Evolutionary conservation across 1,140 invertebrate genomes (phyloP).

Genomic region (Drosophila obscura): DNA sequence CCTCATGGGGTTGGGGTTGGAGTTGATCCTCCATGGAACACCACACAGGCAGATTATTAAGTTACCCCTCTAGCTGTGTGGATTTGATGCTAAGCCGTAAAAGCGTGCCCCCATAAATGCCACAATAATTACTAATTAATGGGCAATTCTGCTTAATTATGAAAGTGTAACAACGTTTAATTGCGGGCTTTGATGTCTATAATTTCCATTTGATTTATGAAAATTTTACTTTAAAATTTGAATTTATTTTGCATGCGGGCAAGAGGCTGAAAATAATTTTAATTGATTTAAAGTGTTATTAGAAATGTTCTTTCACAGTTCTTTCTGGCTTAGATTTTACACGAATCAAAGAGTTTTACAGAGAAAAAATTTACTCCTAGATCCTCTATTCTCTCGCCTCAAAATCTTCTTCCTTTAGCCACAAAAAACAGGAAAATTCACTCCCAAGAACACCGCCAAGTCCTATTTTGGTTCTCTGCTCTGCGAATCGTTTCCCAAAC

Average conservation of each 20-base stretch:
- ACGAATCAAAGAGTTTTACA: no score
- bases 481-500: neutral
- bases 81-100: conserved; percentile 22
- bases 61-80: conserved; percentile 8
- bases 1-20: conserved; percentile 15
- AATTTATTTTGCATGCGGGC: conserved; percentile 25
- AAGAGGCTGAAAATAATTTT: neutral
- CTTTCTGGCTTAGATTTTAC: neutral
- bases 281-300: neutral
- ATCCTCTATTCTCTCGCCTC: no score
- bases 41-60: neutral
- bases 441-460: neutral
- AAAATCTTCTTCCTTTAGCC: no score
- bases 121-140: conserved; percentile 47
- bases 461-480: neutral
- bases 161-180: conserved; percentile 24
- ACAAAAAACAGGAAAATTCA: no score
- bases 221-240: conserved; percentile 7
- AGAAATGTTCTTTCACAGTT: conserved; percentile 12
- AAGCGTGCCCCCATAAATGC: conserved; percentile 38
- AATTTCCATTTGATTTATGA: conserved; percentile 36
- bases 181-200: conserved; percentile 18
- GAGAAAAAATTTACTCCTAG: no score
- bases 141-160: conserved; percentile 35
- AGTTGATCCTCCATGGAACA: no score